Conservation (phyloP, 2,113 vertebrate genomes). For the Anguilla japonica region DNA sequence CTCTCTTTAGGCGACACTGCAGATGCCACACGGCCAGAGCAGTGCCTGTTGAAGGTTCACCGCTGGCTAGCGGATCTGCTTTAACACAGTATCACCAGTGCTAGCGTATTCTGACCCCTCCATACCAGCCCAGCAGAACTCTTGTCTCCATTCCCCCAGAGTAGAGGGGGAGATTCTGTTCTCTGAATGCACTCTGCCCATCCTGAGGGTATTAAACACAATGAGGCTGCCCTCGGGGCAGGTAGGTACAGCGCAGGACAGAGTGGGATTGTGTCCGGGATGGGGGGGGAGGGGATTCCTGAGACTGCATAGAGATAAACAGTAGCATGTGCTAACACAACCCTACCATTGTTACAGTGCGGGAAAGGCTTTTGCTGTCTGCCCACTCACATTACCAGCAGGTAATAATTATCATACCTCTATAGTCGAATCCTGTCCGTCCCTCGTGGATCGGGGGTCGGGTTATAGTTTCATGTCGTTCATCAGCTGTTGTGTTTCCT, state of each 20-base stretch:
- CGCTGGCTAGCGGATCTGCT: neutral
- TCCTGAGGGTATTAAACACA: constrained; percentile 7
- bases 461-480: neutral
- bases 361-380: neutral
- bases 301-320: constrained; percentile 1
- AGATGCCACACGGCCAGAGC: neutral
- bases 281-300: no score
- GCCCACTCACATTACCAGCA: neutral
- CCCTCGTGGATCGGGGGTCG: neutral
- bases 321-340: constrained; percentile 8
- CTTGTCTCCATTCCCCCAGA: neutral
- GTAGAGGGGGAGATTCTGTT: constrained; percentile 7
- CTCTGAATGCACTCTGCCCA: neutral
- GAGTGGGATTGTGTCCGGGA: constrained; percentile 26
- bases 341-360: neutral
- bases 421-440: neutral
- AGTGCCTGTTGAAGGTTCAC: neutral
- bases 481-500: neutral
- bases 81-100: neutral
- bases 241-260: constrained; percentile 3
- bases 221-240: neutral
- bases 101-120: neutral
- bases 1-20: neutral
- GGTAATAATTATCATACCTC: neutral
- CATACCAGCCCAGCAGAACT: neutral